Conservation (phyloP, 2,888 invertebrate species). For the Aleiodes testaceus region DNA sequence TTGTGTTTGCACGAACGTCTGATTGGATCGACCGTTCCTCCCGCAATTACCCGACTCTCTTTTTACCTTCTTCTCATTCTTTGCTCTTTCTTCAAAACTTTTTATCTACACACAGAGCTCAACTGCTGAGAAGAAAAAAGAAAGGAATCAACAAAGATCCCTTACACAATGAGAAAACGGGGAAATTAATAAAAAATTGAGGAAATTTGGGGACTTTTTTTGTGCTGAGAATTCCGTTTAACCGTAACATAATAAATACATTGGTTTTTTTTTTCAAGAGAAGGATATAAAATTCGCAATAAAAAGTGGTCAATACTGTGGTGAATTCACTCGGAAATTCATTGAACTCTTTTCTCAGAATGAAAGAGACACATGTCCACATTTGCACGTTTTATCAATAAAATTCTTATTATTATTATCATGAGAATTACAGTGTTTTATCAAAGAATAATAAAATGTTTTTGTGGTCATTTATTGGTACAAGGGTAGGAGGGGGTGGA, state of each 20-base stretch:
- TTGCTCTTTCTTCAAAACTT: slow-evolving; percentile 47
- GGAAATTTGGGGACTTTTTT: background rate
- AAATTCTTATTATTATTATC: too few species aligned
- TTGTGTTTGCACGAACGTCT: slow-evolving; percentile 53
- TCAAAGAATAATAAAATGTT: slow-evolving; percentile 3
- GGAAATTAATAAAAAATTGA: background rate
- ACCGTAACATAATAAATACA: too few species aligned
- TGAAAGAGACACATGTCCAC: too few species aligned
- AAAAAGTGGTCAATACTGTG: background rate
- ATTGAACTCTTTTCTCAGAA: too few species aligned
- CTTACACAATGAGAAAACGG: too few species aligned
- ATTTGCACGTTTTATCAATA: too few species aligned
- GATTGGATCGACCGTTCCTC: slow-evolving; percentile 54
- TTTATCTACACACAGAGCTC: slow-evolving; percentile 35
- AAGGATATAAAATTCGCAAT: background rate
- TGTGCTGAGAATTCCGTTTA: background rate
- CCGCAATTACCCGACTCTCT: slow-evolving; percentile 51
- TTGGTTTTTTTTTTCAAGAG: background rate
- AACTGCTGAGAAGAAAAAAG: background rate
- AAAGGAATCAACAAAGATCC: too few species aligned
- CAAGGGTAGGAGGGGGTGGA: background rate
- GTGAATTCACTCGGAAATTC: background rate
- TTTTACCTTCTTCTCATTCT: slow-evolving; percentile 29
- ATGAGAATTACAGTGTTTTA: background rate
- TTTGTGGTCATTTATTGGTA: slow-evolving; percentile 2